A percentile compares a stretch with the other conserved stretches of the same genome.
phyloP scores from a whole-genome alignment of 1,140 invertebrate genomes.

The Conopomorpha cramerella region DNA sequence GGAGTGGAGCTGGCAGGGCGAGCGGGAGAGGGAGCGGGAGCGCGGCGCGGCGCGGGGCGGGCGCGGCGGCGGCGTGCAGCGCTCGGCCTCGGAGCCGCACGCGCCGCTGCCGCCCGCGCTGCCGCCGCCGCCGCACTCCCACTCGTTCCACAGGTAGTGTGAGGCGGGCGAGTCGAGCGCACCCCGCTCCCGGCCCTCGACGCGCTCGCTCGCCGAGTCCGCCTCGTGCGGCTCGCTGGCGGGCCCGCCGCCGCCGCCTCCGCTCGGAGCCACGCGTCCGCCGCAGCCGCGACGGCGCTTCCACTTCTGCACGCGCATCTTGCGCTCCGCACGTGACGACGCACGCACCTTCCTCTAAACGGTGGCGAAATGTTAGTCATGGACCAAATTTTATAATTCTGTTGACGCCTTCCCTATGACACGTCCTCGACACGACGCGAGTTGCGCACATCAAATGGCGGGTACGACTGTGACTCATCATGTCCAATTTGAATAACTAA shows the following conservation, averaged over 20 bases:
- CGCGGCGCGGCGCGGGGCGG: conserved; percentile 7
- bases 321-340: conserved; percentile 28
- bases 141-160: conserved; percentile 58
- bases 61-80: conserved; percentile 58
- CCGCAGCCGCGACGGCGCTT: conserved; percentile 26
- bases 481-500: conserved; percentile 31
- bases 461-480: not conserved
- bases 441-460: not conserved
- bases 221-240: conserved; percentile 43
- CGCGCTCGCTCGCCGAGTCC: conserved; percentile 49
- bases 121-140: conserved; percentile 54
- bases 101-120: conserved; percentile 53
- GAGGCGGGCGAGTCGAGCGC: conserved; percentile 50
- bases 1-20: conserved; percentile 46
- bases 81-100: conserved; percentile 66
- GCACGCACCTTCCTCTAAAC: conserved; percentile 42
- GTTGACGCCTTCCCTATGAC: conserved; percentile 28
- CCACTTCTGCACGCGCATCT: conserved; percentile 45
- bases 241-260: conserved; percentile 11
- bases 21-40: conserved; percentile 22
- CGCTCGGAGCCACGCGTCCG: conserved; percentile 14
- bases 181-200: conserved; percentile 35
- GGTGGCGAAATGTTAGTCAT: no score
- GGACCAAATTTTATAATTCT: no score
- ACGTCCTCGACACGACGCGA: conserved; percentile 26